Conservation (phyloP, 2,113 vertebrate species). For the Aplodontia rufa region DNA sequence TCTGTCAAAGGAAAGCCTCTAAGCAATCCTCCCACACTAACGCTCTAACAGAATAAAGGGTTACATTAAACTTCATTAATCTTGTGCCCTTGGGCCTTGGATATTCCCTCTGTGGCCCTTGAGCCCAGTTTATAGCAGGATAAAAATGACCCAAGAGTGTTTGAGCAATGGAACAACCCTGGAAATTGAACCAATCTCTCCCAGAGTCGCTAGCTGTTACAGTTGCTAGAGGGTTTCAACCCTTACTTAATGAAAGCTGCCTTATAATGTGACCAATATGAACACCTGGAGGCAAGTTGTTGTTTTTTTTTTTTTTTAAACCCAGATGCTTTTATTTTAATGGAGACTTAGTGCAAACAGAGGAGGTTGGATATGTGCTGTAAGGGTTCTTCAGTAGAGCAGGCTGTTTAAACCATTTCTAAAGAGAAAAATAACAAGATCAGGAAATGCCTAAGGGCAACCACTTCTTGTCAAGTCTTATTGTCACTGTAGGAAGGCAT, state of each 20-base stretch:
- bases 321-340: constrained; percentile 46
- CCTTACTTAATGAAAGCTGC: constrained; percentile 46
- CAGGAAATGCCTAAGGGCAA: constrained; percentile 39
- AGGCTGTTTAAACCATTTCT: constrained; percentile 33
- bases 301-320: constrained; percentile 27
- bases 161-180: background rate
- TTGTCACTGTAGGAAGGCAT: background rate
- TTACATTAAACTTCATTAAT: constrained; percentile 9
- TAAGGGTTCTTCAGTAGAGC: constrained; percentile 16
- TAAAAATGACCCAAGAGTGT: background rate
- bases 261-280: constrained; percentile 32
- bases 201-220: background rate
- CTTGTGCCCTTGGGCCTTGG: background rate
- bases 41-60: constrained; percentile 39
- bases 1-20: constrained; percentile 29
- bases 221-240: background rate
- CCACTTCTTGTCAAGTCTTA: constrained; percentile 29
- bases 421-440: constrained; percentile 14
- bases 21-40: constrained; percentile 14
- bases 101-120: background rate
- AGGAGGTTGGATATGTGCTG: constrained; percentile 28
- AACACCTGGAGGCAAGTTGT: constrained; percentile 14
- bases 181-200: background rate
- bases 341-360: background rate
- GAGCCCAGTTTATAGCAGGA: background rate